Conservation (phyloP, 2,888 invertebrate species). For the Drosophila meridionalis region DNA sequence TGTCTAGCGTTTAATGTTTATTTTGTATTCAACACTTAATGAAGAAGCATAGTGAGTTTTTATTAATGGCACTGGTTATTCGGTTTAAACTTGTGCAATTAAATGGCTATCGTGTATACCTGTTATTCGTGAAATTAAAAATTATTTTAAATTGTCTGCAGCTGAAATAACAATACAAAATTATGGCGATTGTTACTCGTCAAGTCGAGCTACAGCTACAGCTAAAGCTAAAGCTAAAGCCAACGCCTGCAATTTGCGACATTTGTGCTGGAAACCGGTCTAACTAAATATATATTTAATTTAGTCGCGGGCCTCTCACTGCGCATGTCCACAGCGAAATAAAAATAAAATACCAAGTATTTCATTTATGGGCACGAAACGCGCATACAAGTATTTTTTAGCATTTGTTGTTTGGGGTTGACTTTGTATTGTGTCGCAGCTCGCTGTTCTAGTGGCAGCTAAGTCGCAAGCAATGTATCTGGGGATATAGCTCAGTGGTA, state of each 20-base stretch:
- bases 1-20: conserved; percentile 18
- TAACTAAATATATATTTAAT: conserved; percentile 44
- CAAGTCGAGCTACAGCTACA: background rate
- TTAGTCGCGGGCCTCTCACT: conserved; percentile 39
- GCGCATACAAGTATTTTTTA: conserved; percentile 11
- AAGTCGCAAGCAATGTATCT: conserved; percentile 1
- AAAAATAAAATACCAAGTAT: background rate
- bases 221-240: conserved; percentile 1
- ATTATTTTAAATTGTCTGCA: conserved; percentile 56
- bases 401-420: conserved; percentile 4
- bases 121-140: conserved; percentile 52
- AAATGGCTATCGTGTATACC: conserved; percentile 50
- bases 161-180: conserved; percentile 68
- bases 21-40: conserved; percentile 47
- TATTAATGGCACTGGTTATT: conserved; percentile 46
- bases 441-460: conserved; percentile 32
- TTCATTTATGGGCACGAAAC: conserved; percentile 3
- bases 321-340: conserved; percentile 54
- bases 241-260: conserved; percentile 29
- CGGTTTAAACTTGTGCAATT: conserved; percentile 53
- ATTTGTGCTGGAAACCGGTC: conserved; percentile 57
- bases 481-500: conserved; percentile 75
- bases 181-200: conserved; percentile 45
- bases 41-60: conserved; percentile 50
- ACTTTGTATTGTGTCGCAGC: background rate